Base-by-base conservation (phyloP, 2,888 invertebrate species). In the Himalopsyche japonica region DNA sequence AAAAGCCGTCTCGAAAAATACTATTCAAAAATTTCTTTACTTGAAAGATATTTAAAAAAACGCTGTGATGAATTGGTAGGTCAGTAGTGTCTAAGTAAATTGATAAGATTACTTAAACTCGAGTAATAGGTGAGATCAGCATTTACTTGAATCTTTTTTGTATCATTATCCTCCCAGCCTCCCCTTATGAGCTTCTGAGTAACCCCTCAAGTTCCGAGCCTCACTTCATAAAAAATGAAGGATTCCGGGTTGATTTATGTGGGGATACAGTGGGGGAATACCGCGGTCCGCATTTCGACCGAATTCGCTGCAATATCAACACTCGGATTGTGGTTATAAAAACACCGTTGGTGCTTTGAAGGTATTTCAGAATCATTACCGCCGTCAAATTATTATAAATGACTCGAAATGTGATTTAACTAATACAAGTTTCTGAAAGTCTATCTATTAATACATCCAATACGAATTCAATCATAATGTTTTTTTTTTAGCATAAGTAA, bases 201-300 rank as follows among this genome's bases (percentile, higher is more conserved):
- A 77, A 82, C 82, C 82, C 78, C 78, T 79, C 77, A 57, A 49
- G 79, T 79, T 32, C 82, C 83, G 79, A 70, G 64, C 78, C 76
- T 57, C 77, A 82, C 82, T 84, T 86, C 82, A 86, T 86, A 86
- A 86, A 86, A 86, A 84, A 86, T 86, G 81, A 82, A 86, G 80
- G 84, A 80, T 81, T 81, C 85, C 78, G 78, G 80, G 82, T 82
- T 86, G 86, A 86, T 86, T 86, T 86, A 86, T 82, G 84, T 49
- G 47, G 43, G 80, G 80, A 49, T 37, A 57, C 27, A 20, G 77
- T 34, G 57, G 43, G 70, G 77, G 80, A 77, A 64, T 20, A 30
- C 70, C 76, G 34, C 79, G 64, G 57, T 77, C 47, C 49, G 81
- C 83, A 64, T 27, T 24, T 76, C 76, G 76, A 34, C 49, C 77